phyloP scores from a whole-genome alignment of 2,888 invertebrate genomes.

The Lordiphosa fenestrarum region DNA sequence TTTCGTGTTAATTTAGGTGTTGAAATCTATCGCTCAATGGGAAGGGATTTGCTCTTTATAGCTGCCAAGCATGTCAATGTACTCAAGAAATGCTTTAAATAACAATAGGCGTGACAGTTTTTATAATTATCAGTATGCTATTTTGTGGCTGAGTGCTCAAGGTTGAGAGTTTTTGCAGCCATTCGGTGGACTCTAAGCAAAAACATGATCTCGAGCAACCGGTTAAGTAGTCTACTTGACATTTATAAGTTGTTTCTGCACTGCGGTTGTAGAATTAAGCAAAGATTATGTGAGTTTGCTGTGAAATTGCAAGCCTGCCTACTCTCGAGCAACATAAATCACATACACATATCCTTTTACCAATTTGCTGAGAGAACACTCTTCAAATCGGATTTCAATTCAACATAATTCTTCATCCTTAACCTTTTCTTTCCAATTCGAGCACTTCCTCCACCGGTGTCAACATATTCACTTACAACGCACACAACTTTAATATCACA shows the following conservation, averaged over 20 bases:
- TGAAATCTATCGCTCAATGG: constrained; percentile 26
- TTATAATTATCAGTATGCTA: constrained; percentile 8
- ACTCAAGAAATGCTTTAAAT: constrained; percentile 5
- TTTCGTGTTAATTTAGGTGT: constrained; percentile 13
- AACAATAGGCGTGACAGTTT: constrained; percentile 28
- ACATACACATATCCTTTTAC: too few relatives aligned
- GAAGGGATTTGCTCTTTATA: constrained; percentile 10
- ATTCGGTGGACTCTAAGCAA: neutral
- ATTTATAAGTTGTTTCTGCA: too few relatives aligned
- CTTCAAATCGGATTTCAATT: too few relatives aligned
- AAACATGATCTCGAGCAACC: too few relatives aligned
- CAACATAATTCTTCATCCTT: too few relatives aligned
- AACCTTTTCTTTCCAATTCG: neutral
- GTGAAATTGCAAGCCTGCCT: too few relatives aligned
- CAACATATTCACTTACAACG: constrained; percentile 21
- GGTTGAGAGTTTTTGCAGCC: constrained; percentile 20
- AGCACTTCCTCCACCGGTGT: constrained; percentile 5
- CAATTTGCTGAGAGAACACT: too few relatives aligned
- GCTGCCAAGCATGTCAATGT: constrained; percentile 29
- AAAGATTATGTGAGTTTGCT: too few relatives aligned
- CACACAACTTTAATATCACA: constrained; percentile 17
- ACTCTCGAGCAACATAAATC: too few relatives aligned
- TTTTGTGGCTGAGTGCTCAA: constrained; percentile 26
- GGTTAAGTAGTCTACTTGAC: too few relatives aligned
- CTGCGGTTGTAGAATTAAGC: too few relatives aligned